Percentiles rank a stretch among this genome's conserved stretches.
phyloP scores from a whole-genome alignment of 2,113 vertebrate species.

The Dipodomys stephensi region DNA sequence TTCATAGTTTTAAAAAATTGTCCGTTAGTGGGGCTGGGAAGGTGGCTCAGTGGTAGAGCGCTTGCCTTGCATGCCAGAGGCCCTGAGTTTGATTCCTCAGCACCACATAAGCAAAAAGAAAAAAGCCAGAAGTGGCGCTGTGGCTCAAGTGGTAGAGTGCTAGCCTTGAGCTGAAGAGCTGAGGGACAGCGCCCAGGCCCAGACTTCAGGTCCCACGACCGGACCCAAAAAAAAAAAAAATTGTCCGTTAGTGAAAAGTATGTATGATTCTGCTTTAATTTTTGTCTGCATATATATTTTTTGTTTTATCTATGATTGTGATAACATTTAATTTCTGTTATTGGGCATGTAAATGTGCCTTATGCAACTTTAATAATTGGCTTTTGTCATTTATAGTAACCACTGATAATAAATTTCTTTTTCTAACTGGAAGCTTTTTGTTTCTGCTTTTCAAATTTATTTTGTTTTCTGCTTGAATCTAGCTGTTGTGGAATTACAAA shows the following conservation, averaged over 20 bases:
- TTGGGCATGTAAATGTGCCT: conserved; percentile 38
- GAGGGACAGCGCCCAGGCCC: too few species aligned
- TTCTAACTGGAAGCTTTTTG: conserved; percentile 49
- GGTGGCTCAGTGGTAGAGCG: too few species aligned
- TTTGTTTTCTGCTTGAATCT: neutral
- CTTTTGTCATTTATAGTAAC: conserved; percentile 47
- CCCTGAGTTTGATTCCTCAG: too few species aligned
- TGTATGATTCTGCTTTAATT: conserved; percentile 54
- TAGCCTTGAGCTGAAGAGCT: too few species aligned
- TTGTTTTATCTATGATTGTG: neutral
- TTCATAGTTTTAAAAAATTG: neutral
- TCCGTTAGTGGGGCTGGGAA: too few species aligned
- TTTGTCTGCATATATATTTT: neutral
- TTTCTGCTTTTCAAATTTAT: neutral
- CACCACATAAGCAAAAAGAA: too few species aligned
- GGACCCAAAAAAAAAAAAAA: neutral
- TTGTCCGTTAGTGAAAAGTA: neutral
- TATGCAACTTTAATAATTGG: neutral
- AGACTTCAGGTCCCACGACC: too few species aligned
- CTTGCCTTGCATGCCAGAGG: too few species aligned
- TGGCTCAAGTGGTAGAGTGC: too few species aligned
- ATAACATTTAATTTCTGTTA: conserved; percentile 46
- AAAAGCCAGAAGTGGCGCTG: too few species aligned
- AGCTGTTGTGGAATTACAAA: conserved; percentile 99
- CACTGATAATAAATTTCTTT: conserved; percentile 10